These are phyloP conservation scores for Heterohyrax brucei DNA, from an alignment of 2,797 vertebrate species.

Conservation along the genomic window DNA sequence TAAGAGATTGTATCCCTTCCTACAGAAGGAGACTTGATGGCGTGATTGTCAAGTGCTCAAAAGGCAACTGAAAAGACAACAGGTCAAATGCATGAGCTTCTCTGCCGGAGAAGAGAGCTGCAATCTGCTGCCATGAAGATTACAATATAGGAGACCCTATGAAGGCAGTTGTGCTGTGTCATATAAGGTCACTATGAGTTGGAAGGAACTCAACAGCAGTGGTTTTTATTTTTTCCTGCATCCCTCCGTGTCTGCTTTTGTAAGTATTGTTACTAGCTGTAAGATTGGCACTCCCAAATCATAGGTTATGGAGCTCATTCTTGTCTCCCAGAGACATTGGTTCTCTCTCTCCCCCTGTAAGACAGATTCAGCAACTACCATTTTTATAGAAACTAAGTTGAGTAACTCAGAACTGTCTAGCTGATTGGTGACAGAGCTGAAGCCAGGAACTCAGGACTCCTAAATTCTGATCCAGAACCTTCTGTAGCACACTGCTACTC, in stretches of 20 bases:
- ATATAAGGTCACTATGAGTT: background rate
- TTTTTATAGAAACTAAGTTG: background rate
- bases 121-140: background rate
- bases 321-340: background rate
- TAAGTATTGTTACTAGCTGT: no score
- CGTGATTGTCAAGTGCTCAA: background rate
- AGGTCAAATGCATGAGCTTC: background rate
- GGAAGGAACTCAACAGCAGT: background rate
- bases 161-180: background rate
- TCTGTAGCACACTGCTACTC: rapidly evolving
- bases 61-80: background rate
- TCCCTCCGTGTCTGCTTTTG: background rate
- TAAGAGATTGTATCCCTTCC: background rate
- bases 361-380: background rate
- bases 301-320: background rate
- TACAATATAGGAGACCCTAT: background rate
- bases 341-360: background rate
- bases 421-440: conserved; percentile 27
- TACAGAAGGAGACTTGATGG: background rate
- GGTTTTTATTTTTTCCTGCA: background rate
- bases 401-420: conserved; percentile 19
- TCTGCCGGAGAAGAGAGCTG: background rate
- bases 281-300: background rate
- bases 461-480: background rate
- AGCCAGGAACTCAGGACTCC: conserved; percentile 61